Base-by-base conservation (phyloP, 2,797 vertebrate species). In the Sebastes alutus region DNA sequence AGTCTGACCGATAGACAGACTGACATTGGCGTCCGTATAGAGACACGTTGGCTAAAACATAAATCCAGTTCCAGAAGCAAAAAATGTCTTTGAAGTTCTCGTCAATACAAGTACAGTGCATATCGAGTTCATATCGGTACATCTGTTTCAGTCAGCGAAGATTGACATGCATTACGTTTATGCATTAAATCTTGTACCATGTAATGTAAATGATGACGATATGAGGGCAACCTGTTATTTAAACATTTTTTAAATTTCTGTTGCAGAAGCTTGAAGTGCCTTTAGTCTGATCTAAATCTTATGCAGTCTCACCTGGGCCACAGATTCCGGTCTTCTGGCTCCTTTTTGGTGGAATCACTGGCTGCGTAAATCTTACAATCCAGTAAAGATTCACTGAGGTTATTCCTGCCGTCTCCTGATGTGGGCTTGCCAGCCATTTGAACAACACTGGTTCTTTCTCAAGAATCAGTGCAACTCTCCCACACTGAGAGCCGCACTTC, bases 241-340 rank as follows among this genome's bases (percentile, higher is more conserved):
- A 1, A 13, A 49, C 30, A 25, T 54, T 54, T 22, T 33, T n/a
- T 6, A 46, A 11, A 62, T 23, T 4, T 7, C 5, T 42, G 2
- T 6, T 52, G 32, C 25, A 55, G n/a, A 35, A 38, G 33, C 10
- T 2, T 56, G 13, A 20, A 9, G 4, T 7, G 13, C 35, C 6
- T 69, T 35, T 8, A 54, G 25, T 72, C n/a, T 22, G 16, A 46
- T 27, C 20, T 29, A 25, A 35, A 32, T 3, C 13, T 18, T 22
- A 6, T 7, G 14, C 4, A 38, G 35, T 56, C 94, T 93, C 68
- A 95, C 94, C 94, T 93, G 12, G 92, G 66, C 94, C 93, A 94
- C 35, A 92, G 65, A 7, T 74, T 81, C 8, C 22, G 38, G 7
- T 77, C 65, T 25, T 52, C 46, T 1, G 4, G 5, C 18, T 77